Evolutionary conservation across 2,797 vertebrate genomes (phyloP).

Genomic region (Gastrophryne carolinensis): DNA sequence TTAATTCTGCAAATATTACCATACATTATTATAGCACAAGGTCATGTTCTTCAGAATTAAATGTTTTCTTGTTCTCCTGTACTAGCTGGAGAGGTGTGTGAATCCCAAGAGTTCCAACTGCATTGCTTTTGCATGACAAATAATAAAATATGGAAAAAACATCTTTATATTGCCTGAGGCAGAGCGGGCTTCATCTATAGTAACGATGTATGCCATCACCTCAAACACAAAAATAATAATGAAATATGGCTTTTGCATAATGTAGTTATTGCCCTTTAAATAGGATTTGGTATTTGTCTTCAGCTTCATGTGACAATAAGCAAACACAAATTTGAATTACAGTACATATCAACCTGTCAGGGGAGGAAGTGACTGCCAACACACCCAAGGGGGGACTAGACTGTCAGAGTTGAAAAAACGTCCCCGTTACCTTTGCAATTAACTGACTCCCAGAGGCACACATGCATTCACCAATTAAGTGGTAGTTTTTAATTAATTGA

Average conservation of each 20-base stretch:
- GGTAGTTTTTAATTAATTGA: slow-evolving; percentile 57
- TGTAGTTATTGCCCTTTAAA: slow-evolving; percentile 31
- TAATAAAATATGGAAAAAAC: too few relatives aligned
- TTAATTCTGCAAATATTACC: not conserved
- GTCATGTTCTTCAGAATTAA: not conserved
- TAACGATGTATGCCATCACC: not conserved
- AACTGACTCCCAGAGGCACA: not conserved
- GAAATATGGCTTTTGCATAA: slow-evolving; percentile 45
- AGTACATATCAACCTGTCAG: not conserved
- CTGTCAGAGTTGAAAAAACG: slow-evolving; percentile 40
- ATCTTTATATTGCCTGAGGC: not conserved
- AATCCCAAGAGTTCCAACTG: not conserved
- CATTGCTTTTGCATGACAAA: slow-evolving; percentile 6
- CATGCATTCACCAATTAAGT: not conserved
- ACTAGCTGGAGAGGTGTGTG: not conserved
- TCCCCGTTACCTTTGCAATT: not conserved
- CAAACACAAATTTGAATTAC: slow-evolving; percentile 21
- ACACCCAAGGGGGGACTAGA: slow-evolving; percentile 11
- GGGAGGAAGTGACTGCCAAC: not conserved
- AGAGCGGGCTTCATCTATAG: not conserved
- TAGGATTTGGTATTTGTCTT: not conserved
- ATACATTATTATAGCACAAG: not conserved
- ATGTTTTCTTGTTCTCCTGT: not conserved
- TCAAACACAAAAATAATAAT: not conserved
- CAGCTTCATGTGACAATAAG: not conserved